Conservation (phyloP, 2,888 invertebrate genomes). For the Meteorus cinctellus region DNA sequence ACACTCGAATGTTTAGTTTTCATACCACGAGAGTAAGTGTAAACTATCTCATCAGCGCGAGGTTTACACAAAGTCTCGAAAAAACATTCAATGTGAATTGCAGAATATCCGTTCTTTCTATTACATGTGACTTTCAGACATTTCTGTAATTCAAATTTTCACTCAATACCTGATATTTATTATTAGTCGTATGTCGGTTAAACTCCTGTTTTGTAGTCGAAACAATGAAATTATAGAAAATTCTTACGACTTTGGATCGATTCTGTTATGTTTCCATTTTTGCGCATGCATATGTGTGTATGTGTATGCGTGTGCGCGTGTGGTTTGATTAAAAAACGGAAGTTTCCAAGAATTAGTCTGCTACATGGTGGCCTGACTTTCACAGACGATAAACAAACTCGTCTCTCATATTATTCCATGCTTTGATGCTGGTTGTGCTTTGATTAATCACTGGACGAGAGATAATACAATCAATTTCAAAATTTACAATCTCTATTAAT, state of each 20-base stretch:
- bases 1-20: constrained; percentile 67
- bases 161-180: not conserved
- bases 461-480: constrained; percentile 54
- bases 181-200: not conserved
- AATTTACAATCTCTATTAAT: constrained; percentile 38
- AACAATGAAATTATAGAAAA: too few relatives aligned
- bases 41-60: constrained; percentile 59
- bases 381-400: constrained; percentile 68
- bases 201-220: too few relatives aligned
- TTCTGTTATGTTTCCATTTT: not conserved
- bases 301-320: constrained; percentile 60
- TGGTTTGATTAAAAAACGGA: constrained; percentile 59
- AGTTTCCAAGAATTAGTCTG: constrained; percentile 61
- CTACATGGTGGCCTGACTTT: constrained; percentile 47
- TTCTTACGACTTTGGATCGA: too few relatives aligned
- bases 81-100: not conserved
- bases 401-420: constrained; percentile 57
- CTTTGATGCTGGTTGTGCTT: constrained; percentile 68
- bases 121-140: not conserved
- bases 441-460: constrained; percentile 69
- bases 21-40: constrained; percentile 69
- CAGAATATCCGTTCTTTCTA: not conserved
- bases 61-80: constrained; percentile 22
- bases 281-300: not conserved
- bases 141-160: not conserved